Base-by-base conservation (phyloP, 1,140 invertebrate genomes). In the Magallana angulata region DNA sequence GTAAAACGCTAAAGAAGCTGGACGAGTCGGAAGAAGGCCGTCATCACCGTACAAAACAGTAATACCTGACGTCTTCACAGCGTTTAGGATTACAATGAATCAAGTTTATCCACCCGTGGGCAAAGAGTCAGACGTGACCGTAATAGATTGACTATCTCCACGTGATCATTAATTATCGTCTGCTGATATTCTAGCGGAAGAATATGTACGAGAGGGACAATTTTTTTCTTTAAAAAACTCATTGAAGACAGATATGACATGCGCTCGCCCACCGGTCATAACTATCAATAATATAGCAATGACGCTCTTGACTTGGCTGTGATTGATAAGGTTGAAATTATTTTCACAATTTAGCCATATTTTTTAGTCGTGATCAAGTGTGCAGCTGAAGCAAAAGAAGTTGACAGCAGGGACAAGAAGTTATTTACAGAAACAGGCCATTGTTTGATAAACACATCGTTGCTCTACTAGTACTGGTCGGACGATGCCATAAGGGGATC, bases 241-340 rank as follows among this genome's bases (percentile, higher is more conserved):
- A 76, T 9, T 14, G 68, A 76, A 76, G 68, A 30, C 68, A 76
- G 24, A 76, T 48, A 76, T 76, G 68, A 76, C 68, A 76, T 30
- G 68, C 24, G 68, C 68, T 30, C 24, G 36, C 68, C 24, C 68
- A 76, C 24, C 24, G 24, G 68, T 30, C 14, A 76, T 76, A 12
- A 76, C 68, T 30, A 76, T 76, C 68, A 76, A 76, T 76, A 76
- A 76, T 48, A 76, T 11, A 76, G 24, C 24, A 11, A 76, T 36
- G 18, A 30, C 68, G 18, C 14, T 36, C 18, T 76, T 76, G 24
- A 36, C 68, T 18, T 30, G 24, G 36, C 24, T 76, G 18, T 30
- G 36, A 76, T 76, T 18, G 68, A 30, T 76, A 30, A 76, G 11
- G 30, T 76, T 9, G 24, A 18, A 76, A 76, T 12, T 76, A 76